phyloP scores from a whole-genome alignment of 2,113 vertebrate genomes.

The Octodon degus region DNA sequence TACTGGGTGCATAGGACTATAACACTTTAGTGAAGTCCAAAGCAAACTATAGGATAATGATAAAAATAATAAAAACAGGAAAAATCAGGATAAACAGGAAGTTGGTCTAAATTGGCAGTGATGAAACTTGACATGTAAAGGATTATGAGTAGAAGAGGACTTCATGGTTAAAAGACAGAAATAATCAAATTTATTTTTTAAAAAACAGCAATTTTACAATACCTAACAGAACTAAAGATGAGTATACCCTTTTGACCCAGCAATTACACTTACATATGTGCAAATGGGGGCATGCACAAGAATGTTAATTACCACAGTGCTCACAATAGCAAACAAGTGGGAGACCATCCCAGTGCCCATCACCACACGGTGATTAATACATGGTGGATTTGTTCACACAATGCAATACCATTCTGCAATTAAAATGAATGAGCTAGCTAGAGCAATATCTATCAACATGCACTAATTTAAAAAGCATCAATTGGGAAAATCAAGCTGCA shows the following conservation, averaged over 20 bases:
- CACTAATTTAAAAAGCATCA: background rate
- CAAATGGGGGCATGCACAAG: background rate
- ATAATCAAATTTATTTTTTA: background rate
- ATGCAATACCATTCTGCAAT: conserved; percentile 43
- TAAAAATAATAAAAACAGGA: background rate
- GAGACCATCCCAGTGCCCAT: conserved; percentile 13
- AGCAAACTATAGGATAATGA: background rate
- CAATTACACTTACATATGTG: background rate
- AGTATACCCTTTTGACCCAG: background rate
- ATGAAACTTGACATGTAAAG: background rate
- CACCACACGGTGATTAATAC: conserved; percentile 7
- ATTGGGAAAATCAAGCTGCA: background rate
- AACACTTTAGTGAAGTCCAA: background rate
- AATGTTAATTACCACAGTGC: conserved; percentile 51
- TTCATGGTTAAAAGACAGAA: background rate
- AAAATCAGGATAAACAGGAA: background rate
- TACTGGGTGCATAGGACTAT: background rate
- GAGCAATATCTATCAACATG: conserved; percentile 4
- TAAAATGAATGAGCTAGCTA: conserved; percentile 30
- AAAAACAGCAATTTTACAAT: background rate
- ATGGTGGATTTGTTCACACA: background rate
- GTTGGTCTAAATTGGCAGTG: background rate
- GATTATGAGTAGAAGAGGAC: background rate
- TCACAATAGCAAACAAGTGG: background rate
- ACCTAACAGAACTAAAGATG: background rate